These are phyloP conservation scores for Nasonia vitripennis DNA, from an alignment of 1,140 invertebrate species.

Conservation along the genomic window DNA sequence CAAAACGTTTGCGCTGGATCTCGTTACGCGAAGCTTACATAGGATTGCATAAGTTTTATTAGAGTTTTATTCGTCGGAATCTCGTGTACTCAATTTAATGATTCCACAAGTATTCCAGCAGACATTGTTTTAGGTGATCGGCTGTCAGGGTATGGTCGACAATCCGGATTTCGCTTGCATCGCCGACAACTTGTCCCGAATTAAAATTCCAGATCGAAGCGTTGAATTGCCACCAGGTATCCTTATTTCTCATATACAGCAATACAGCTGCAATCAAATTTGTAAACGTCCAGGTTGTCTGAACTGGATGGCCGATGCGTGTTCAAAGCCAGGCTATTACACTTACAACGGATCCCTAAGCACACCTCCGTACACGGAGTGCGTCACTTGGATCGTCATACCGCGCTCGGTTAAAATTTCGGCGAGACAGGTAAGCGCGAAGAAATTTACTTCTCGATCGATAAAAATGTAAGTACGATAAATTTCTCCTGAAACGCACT, in stretches of 20 bases:
- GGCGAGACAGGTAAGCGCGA: slow-evolving; percentile 78
- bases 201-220: slow-evolving; percentile 62
- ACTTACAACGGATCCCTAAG: slow-evolving; percentile 84
- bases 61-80: too few species aligned
- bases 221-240: slow-evolving; percentile 64
- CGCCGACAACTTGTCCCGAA: slow-evolving; percentile 64
- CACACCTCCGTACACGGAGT: slow-evolving; percentile 82
- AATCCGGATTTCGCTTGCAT: slow-evolving; percentile 69
- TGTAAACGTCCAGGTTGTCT: slow-evolving; percentile 53
- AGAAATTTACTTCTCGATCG: neutral
- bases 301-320: slow-evolving; percentile 56
- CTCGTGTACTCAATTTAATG: too few species aligned
- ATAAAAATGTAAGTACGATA: neutral
- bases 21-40: too few species aligned
- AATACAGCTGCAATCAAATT: neutral
- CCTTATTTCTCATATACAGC: neutral
- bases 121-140: slow-evolving; percentile 56
- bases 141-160: slow-evolving; percentile 65
- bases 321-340: slow-evolving; percentile 71
- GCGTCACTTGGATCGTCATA: slow-evolving; percentile 85
- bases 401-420: slow-evolving; percentile 83
- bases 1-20: too few species aligned
- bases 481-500: neutral
- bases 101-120: neutral
- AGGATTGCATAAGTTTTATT: too few species aligned